Evolutionary conservation across 2,113 vertebrate genomes (phyloP).

Genomic region (Anas platyrhynchos): DNA sequence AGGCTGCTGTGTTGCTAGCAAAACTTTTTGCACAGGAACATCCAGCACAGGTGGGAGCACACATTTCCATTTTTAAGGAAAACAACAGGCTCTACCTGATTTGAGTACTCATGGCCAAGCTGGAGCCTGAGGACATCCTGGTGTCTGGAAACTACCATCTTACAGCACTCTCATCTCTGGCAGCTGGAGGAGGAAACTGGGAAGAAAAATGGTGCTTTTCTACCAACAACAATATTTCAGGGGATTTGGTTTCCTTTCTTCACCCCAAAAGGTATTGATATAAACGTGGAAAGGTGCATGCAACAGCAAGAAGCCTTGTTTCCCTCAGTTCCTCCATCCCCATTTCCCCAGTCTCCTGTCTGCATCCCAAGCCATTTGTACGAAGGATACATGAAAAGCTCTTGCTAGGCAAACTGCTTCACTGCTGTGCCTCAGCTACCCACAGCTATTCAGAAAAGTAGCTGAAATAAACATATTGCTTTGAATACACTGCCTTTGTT

Average conservation of each 20-base stretch:
- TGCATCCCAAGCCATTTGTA: not conserved
- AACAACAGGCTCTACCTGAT: not conserved
- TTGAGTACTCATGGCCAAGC: not conserved
- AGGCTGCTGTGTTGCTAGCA: not conserved
- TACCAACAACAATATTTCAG: not conserved
- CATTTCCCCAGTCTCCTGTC: not conserved
- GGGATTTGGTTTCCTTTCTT: not conserved
- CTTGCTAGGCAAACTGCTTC: not conserved
- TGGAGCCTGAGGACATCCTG: not conserved
- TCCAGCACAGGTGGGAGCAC: not conserved
- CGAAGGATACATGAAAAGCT: not conserved
- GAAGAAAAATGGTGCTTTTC: not conserved
- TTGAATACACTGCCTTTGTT: not conserved
- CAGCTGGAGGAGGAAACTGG: not conserved
- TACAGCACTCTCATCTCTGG: not conserved
- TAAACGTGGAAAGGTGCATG: not conserved
- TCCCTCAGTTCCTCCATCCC: not conserved
- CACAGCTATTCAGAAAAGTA: not conserved
- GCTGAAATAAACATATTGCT: constrained; percentile 54
- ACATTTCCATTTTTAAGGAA: not conserved
- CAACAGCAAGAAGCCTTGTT: not conserved
- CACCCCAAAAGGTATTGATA: rapidly evolving
- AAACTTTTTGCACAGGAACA: not conserved
- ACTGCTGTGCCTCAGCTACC: not conserved
- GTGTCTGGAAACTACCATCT: not conserved